Evolutionary conservation across 2,888 invertebrate species (phyloP).

Genomic region (Drosophila recens): DNA sequence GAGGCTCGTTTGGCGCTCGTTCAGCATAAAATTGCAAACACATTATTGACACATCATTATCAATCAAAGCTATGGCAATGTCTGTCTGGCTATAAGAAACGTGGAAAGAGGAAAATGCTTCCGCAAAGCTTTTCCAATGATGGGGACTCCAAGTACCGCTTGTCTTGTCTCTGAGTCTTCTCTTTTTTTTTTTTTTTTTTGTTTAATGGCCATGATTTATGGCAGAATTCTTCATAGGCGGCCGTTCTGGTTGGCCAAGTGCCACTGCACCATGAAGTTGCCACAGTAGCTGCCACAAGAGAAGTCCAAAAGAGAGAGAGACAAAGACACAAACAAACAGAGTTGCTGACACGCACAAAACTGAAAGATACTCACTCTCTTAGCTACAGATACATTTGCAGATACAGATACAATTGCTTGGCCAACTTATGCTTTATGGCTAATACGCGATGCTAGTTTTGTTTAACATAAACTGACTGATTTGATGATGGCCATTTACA

Average conservation of each 20-base stretch:
- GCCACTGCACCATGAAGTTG: constrained; percentile 72
- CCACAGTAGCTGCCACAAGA: constrained; percentile 16
- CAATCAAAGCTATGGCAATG: constrained; percentile 63
- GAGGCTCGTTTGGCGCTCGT: constrained; percentile 40
- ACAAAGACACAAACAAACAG: constrained; percentile 28
- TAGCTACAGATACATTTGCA: constrained; percentile 22
- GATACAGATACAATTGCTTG: constrained; percentile 5
- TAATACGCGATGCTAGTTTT: constrained; percentile 61
- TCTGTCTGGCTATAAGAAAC: constrained; percentile 1
- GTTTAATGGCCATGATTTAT: constrained; percentile 80
- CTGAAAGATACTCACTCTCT: constrained; percentile 25
- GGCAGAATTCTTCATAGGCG: constrained; percentile 80
- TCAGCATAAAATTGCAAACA: constrained; percentile 73
- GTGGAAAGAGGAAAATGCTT: constrained; percentile 43
- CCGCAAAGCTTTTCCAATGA: constrained; percentile 41
- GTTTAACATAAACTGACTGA: constrained; percentile 74
- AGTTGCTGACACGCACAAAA: constrained; percentile 63
- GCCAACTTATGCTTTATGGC: constrained; percentile 61
- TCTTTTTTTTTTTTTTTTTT: constrained; percentile 9
- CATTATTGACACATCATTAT: constrained; percentile 84
- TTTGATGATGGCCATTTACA: constrained; percentile 73
- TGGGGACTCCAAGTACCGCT: constrained; percentile 41
- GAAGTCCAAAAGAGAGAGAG: constrained; percentile 10
- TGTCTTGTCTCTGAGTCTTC: constrained; percentile 30
- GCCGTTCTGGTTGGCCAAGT: constrained; percentile 81